Evolutionary conservation across 2,888 invertebrate species (phyloP).

Genomic region (Tuberolachnus salignus): DNA sequence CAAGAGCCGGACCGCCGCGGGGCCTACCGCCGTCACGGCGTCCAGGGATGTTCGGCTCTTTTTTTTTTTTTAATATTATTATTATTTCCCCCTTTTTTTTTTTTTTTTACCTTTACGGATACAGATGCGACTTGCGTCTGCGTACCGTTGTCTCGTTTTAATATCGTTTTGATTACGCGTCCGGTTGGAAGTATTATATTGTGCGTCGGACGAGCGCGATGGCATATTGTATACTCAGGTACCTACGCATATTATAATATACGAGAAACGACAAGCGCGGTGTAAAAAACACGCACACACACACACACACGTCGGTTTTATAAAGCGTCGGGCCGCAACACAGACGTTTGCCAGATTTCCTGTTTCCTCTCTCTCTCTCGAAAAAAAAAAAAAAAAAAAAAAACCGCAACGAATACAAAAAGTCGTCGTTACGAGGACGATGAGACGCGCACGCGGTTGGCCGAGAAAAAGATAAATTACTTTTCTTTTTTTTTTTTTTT

Average conservation of each 20-base stretch:
- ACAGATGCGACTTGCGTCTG: too few relatives aligned
- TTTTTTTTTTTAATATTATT: too few relatives aligned
- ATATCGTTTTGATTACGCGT: neutral
- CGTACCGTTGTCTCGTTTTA: neutral
- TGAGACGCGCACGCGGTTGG: conserved; percentile 7
- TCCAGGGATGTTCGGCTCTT: too few relatives aligned
- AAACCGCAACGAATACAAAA: conserved; percentile 26
- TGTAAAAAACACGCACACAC: neutral
- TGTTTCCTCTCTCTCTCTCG: conserved; percentile 52
- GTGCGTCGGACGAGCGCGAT: neutral
- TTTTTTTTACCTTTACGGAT: neutral
- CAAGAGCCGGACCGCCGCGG: too few relatives aligned
- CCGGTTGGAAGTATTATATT: neutral
- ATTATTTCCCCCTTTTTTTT: conserved; percentile 8
- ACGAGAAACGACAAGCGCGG: too few relatives aligned
- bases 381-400: neutral
- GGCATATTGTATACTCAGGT: too few relatives aligned
- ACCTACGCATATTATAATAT: too few relatives aligned
- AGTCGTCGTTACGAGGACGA: conserved; percentile 4
- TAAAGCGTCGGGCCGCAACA: neutral
- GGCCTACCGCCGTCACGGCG: too few relatives aligned
- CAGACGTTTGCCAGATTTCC: conserved; percentile 55
- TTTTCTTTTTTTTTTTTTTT: conserved; percentile 44
- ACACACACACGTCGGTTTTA: neutral
- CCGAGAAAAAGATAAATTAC: conserved; percentile 52